phyloP scores from a whole-genome alignment of 2,888 invertebrate genomes.

The Lasioglossum morio region DNA sequence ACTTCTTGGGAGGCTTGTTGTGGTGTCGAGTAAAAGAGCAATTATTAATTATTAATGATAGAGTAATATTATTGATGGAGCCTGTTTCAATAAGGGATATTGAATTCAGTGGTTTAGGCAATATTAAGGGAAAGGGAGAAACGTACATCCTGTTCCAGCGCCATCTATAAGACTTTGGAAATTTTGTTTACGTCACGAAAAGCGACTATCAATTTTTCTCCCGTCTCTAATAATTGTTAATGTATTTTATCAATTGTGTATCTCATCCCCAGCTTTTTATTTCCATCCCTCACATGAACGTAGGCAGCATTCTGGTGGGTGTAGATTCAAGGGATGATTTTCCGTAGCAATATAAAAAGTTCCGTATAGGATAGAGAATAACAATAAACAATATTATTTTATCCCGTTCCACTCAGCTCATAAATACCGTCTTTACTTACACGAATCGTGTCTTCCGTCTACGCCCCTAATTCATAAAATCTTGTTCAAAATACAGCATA shows the following conservation, averaged over 20 bases:
- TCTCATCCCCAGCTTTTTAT: not conserved
- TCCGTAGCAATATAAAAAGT: not conserved
- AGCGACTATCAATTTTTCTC: not conserved
- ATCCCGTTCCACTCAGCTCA: not conserved
- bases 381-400: not conserved
- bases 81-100: not conserved
- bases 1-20: not conserved
- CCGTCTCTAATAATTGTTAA: not conserved
- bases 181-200: not conserved
- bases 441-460: not conserved
- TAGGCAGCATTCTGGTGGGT: not conserved
- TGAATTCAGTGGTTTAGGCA: not conserved
- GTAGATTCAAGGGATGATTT: not conserved
- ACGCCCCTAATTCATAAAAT: not conserved
- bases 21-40: rapidly evolving
- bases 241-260: not conserved
- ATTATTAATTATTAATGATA: no score
- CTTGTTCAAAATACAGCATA: not conserved
- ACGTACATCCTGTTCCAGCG: not conserved
- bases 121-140: not conserved
- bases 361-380: not conserved
- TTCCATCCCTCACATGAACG: not conserved
- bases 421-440: not conserved
- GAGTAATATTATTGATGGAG: not conserved
- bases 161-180: not conserved